These are phyloP conservation scores for Clitarchus hookeri DNA, from an alignment of 2,888 invertebrate genomes.

Conservation along the genomic window DNA sequence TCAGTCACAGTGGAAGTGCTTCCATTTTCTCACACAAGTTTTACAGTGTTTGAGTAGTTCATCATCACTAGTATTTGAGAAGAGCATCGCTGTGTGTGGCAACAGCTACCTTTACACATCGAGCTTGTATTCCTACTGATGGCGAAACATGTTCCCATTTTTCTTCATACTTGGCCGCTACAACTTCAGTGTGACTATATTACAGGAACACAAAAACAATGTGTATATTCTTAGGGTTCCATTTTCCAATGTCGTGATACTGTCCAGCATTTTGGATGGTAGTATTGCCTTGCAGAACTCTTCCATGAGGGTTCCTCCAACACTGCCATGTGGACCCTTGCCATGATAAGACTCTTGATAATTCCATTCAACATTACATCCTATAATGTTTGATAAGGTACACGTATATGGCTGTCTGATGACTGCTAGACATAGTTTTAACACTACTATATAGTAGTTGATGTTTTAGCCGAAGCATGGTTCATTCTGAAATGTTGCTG, in stretches of 20 bases:
- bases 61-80: too few species aligned
- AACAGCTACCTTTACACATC: too few species aligned
- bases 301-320: not conserved
- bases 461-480: not conserved
- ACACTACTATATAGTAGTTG: not conserved
- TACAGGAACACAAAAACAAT: not conserved
- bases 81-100: too few species aligned
- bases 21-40: too few species aligned
- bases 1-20: too few species aligned
- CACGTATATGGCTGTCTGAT: not conserved
- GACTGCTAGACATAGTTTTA: not conserved
- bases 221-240: not conserved
- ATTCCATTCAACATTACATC: not conserved
- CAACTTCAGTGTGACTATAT: not conserved
- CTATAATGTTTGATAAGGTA: not conserved
- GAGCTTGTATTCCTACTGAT: not conserved
- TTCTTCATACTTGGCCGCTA: not conserved
- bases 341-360: not conserved
- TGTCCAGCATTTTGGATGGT: not conserved
- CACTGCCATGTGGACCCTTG: not conserved
- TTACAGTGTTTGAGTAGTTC: too few species aligned
- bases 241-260: not conserved
- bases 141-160: not conserved
- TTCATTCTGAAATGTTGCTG: not conserved
- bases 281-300: not conserved